Conservation (phyloP, 2,113 vertebrate species). For the Lathamus discolor region DNA sequence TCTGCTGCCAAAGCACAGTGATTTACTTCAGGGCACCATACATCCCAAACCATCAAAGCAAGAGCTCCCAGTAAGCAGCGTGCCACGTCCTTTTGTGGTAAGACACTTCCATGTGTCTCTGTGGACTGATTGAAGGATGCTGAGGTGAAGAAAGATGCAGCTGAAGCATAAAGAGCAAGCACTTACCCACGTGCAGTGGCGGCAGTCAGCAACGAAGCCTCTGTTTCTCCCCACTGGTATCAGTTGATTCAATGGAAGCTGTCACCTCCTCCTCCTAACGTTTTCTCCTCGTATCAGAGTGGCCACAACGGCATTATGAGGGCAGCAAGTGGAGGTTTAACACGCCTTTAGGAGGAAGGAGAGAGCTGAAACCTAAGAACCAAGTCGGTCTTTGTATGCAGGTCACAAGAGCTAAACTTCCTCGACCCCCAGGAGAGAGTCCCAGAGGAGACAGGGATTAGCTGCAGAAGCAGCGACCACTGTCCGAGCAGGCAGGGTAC, state of each 20-base stretch:
- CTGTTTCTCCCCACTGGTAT: background rate
- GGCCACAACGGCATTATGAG: background rate
- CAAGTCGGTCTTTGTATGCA: background rate
- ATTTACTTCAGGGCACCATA: background rate
- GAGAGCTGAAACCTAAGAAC: background rate
- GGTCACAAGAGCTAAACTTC: background rate
- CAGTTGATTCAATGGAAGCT: background rate
- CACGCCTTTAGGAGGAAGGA: background rate
- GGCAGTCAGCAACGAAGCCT: background rate
- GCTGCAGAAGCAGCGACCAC: background rate
- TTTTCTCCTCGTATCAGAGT: background rate
- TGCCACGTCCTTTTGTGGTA: background rate
- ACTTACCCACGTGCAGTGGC: conserved; percentile 7
- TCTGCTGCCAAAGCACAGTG: background rate
- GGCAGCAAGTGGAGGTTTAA: background rate
- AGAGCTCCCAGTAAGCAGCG: background rate
- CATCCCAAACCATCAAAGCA: background rate
- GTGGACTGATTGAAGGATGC: background rate
- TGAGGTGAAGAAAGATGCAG: background rate
- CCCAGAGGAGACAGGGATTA: background rate
- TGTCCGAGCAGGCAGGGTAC: background rate
- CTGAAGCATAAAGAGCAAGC: background rate
- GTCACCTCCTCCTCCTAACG: background rate
- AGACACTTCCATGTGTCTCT: background rate
- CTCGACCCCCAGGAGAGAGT: background rate